A percentile compares a stretch with the other conserved stretches of the same genome.
These are phyloP conservation scores for Achatina immaculata DNA, from an alignment of 1,140 invertebrate genomes.

Conservation along the genomic window DNA sequence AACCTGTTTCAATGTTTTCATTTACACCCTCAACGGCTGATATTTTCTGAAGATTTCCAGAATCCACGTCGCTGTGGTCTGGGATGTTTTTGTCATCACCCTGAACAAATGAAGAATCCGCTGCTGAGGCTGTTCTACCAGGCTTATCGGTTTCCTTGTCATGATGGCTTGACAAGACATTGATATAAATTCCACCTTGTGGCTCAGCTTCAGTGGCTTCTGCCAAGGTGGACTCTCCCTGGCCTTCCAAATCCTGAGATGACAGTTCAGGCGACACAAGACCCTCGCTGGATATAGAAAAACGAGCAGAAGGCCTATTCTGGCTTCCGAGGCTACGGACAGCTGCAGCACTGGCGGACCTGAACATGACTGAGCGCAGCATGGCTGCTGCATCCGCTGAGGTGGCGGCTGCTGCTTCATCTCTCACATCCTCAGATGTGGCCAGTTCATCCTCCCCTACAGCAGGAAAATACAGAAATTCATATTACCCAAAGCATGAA, in stretches of 20 bases:
- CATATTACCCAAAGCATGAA: neutral
- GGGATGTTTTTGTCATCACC: neutral
- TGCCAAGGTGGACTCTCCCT: neutral
- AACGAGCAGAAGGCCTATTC: neutral
- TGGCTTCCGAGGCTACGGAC: neutral
- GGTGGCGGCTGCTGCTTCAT: conserved; percentile 22
- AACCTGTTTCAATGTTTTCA: neutral
- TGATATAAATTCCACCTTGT: neutral
- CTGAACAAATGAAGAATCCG: neutral
- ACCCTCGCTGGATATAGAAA: conserved; percentile 31
- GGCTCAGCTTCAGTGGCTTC: neutral
- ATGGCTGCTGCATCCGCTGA: neutral
- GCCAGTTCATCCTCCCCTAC: neutral
- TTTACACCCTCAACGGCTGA: neutral
- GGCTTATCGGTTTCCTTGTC: neutral
- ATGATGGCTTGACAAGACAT: neutral
- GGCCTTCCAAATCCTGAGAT: conserved; percentile 5
- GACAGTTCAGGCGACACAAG: conserved; percentile 21
- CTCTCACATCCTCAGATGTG: conserved; percentile 24
- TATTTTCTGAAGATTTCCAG: neutral
- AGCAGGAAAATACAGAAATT: neutral
- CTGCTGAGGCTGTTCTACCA: neutral
- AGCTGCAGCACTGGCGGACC: conserved; percentile 2
- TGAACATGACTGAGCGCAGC: neutral
- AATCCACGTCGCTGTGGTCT: neutral